Percentiles rank a stretch among this genome's conserved stretches.
Evolutionary conservation across 2,888 invertebrate genomes (phyloP).

Genomic region (Platypus cylindrus): DNA sequence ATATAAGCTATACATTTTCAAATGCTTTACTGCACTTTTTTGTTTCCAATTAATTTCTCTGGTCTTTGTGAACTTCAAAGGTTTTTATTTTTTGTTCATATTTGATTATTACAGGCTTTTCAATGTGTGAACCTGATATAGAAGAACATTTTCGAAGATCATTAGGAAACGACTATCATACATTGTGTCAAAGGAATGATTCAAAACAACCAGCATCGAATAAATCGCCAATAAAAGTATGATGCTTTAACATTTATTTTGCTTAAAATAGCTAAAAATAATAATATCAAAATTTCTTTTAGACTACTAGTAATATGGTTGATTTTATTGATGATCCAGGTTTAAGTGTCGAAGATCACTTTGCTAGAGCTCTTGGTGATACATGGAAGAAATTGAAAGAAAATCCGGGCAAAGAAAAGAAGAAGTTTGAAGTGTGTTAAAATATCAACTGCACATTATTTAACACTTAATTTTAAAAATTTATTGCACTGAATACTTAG

Average conservation of each 20-base stretch:
- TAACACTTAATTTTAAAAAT: no score
- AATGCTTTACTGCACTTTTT: no score
- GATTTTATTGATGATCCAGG: constrained; percentile 47
- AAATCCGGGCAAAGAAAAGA: no score
- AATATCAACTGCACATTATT: no score
- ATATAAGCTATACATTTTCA: no score
- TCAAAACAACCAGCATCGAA: constrained; percentile 14
- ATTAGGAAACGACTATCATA: constrained; percentile 69
- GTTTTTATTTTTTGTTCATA: no score
- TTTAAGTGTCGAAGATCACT: constrained; percentile 77
- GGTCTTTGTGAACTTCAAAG: no score
- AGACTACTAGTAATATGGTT: constrained; percentile 27
- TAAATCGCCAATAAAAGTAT: constrained; percentile 4
- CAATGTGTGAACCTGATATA: constrained; percentile 80
- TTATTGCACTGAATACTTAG: no score
- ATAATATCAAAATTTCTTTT: constrained; percentile 4
- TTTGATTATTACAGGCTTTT: constrained; percentile 45
- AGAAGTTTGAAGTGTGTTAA: no score
- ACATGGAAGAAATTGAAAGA: constrained; percentile 68
- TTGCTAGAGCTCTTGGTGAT: constrained; percentile 78
- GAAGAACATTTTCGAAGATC: constrained; percentile 93
- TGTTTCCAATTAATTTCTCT: no score
- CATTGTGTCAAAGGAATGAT: constrained; percentile 49
- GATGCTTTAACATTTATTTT: neutral
- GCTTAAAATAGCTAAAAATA: neutral